phyloP scores from a whole-genome alignment of 2,113 vertebrate genomes.

The Hyperoodon ampullatus region DNA sequence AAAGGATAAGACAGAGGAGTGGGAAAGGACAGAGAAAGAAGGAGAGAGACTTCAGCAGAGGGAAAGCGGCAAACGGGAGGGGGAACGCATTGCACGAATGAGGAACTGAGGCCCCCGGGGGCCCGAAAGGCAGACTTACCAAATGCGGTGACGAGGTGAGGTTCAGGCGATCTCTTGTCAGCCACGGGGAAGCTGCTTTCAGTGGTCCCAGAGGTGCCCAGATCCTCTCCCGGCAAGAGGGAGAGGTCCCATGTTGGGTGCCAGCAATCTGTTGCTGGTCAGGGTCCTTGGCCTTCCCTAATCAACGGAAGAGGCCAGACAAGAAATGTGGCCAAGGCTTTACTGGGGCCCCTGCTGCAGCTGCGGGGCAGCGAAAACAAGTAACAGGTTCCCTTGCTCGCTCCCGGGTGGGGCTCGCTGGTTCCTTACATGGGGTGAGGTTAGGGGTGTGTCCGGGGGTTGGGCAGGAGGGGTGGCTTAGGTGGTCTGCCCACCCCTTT shows the following conservation, averaged over 20 bases:
- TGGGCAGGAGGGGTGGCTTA: neutral
- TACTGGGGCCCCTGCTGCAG: neutral
- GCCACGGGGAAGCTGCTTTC: neutral
- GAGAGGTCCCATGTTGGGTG: neutral
- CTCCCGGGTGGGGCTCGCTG: neutral
- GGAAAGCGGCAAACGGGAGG: neutral
- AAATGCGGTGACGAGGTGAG: neutral
- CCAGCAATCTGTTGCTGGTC: neutral
- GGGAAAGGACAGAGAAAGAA: neutral
- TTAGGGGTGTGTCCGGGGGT: neutral
- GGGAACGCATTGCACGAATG: neutral
- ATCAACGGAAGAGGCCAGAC: neutral
- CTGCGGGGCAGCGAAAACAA: too few relatives aligned
- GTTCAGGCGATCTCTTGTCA: neutral
- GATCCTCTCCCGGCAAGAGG: neutral
- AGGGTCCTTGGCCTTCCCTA: neutral
- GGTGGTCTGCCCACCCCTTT: neutral
- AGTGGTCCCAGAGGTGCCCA: neutral
- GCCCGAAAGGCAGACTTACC: too few relatives aligned
- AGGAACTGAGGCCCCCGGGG: neutral
- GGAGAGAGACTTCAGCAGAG: neutral
- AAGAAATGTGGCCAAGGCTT: neutral
- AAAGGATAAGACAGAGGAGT: neutral
- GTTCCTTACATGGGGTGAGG: neutral
- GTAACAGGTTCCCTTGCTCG: neutral